Base-by-base conservation (phyloP, 1,140 invertebrate species). In the Drosophila nigrodunni region DNA sequence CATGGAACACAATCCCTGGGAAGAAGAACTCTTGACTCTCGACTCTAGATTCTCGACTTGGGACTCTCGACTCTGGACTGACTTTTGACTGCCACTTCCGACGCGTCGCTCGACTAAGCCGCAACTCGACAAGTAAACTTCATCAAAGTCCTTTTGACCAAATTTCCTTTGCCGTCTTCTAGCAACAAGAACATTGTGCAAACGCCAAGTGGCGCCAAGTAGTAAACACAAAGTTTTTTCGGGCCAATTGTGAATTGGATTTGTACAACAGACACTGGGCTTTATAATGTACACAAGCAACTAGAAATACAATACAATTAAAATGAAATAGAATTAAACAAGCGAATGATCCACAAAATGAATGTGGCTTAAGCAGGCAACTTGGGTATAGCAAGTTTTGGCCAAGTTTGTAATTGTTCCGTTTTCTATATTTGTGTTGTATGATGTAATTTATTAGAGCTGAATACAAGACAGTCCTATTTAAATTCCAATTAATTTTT, bases 191-290 rank as follows among this genome's bases (percentile, higher is more conserved):
- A 50, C 49, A 50, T 25, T 21, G 21, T 25, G 10, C 10, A 2
- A 50, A 2, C 44, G 25, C 7, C 44, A 49, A 74, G 52, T 52
- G 35, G 71, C 65, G 68, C 54, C 67, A 78, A 72, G 62, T 70
- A 52, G 62, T 74, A 82, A 74, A 62, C 58, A 75, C 47, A 82
- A 88, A 87, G 37, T 39, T 39, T 80, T 82, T 80, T 73, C 55
- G 49, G 30, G 68, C 71, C 79, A 74, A 82, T 88, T 86, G 86
- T 81, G 67, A 71, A 82, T 82, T 75, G 76, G 77, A 86, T 86
- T 86, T 88, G 76, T 68, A 60, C 62, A 44, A 21, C 65, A 69
- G 71, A 74, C 64, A 68, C 41, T 68, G 35, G 39, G 49, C 70
- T 35, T 35, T 52, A 25, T 39, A n/a, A 64, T 41, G 69, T 65